Evolutionary conservation across 2,113 vertebrate genomes (phyloP), one percentile per base, ranked within the genome.

Genomic region (Cochlearius cochlearius): DNA sequence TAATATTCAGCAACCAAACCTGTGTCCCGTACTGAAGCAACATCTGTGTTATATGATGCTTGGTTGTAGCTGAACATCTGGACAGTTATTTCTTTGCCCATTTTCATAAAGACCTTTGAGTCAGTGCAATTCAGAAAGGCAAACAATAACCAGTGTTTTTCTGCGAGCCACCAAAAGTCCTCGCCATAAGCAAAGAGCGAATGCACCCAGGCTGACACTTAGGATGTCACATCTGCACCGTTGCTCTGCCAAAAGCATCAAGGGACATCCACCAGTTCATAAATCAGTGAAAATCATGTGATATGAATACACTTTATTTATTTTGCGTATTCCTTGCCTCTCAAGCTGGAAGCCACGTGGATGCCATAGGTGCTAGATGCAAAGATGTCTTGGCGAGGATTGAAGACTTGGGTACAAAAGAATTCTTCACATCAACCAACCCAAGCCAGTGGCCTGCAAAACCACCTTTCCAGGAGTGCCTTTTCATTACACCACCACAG

Each of bases 161-260:
- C 12, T 41, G 16, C 0, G 11, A 69, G 55, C 36, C n/a, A 69
- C 39, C 47, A 50, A 39, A 63, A 56, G 5, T 36, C 50, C 29
- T 52, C 36, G 21, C 43, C 39, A 39, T 45, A 49, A 86, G 25
- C 15, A 47, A 64, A 41, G 34, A 77, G 12, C 5, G 2, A 85
- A 55, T 4, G 18, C 26, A 39, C 18, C n/a, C 56, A 74, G 50
- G 27, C 26, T 84, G 39, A 30, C 12, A 11, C 50, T 68, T 12
- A 5, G 9, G 15, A 43, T 53, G 30, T 32, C n/a, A 12, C 41
- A 25, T 27, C 53, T 47, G 20, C 20, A 50, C 12, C 0, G 0
- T 4, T 17, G 15, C 20, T 43, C 60, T 74, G 29, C 45, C 52
- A 88, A 38, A 90, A 88, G 29, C 1, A 0, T 26, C 25, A 30